Conservation (phyloP, 2,888 invertebrate species). For the Strigamia maritima region DNA sequence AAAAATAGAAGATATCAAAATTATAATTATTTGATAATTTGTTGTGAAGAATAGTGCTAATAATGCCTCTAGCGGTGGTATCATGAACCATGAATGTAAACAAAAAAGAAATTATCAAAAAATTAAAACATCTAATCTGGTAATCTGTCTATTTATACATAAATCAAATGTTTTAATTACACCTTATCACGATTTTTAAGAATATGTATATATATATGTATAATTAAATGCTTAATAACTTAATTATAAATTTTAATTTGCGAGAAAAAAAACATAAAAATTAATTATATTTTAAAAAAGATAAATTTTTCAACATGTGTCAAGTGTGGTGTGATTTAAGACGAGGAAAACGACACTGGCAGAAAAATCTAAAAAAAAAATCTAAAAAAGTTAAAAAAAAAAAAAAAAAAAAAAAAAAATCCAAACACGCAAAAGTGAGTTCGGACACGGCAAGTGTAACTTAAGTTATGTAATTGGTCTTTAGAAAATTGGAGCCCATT, state of each 20-base stretch:
- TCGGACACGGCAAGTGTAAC: slow-evolving; percentile 16
- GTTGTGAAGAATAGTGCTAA: too few species aligned
- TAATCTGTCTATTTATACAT: too few species aligned
- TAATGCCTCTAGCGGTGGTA: too few species aligned
- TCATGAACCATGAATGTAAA: too few species aligned
- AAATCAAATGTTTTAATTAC: too few species aligned
- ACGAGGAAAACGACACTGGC: slow-evolving; percentile 19
- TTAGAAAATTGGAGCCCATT: slow-evolving; percentile 9
- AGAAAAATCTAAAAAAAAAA: neutral
- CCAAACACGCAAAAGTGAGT: slow-evolving; percentile 9
- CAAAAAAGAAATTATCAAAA: too few species aligned
- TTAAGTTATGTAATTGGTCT: slow-evolving; percentile 28
- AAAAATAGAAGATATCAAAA: too few species aligned
- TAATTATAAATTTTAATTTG: neutral
- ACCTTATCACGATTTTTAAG: neutral
- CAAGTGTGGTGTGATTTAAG: slow-evolving; percentile 21
- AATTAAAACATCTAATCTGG: too few species aligned
- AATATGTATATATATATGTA: neutral
- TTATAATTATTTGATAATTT: too few species aligned
- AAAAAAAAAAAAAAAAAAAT: neutral
- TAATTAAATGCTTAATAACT: neutral
- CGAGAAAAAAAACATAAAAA: neutral
- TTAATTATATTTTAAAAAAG: neutral
- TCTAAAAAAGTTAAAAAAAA: neutral
- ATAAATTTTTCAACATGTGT: neutral